phyloP scores from a whole-genome alignment of 2,113 vertebrate species.

The Perca flavescens region DNA sequence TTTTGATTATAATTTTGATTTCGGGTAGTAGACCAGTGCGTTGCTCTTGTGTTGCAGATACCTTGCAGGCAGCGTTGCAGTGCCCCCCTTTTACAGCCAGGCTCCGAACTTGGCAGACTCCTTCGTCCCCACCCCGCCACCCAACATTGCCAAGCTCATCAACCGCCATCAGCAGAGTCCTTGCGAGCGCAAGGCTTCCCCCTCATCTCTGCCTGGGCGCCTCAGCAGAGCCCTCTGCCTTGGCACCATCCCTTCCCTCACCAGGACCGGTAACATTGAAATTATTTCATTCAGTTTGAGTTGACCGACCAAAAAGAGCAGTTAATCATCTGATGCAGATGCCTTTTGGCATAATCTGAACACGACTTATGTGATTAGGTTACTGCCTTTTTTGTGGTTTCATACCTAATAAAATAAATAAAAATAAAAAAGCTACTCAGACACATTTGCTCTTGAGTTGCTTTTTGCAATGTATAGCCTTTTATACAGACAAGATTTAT shows the following conservation, averaged over 20 bases:
- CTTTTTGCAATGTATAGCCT: neutral
- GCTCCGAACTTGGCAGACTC: conserved; percentile 67
- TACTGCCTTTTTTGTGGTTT: neutral
- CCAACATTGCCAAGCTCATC: conserved; percentile 88
- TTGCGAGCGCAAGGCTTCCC: conserved; percentile 84
- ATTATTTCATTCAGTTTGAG: neutral
- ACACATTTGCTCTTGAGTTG: conserved; percentile 12
- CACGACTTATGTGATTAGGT: neutral
- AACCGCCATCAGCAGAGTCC: conserved; percentile 85
- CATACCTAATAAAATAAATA: no score
- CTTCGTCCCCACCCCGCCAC: conserved; percentile 89
- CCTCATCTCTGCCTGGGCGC: conserved; percentile 91
- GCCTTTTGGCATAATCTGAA: neutral
- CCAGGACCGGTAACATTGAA: conserved; percentile 86
- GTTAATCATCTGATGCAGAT: neutral
- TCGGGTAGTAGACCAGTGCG: conserved; percentile 45
- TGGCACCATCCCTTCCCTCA: conserved; percentile 93
- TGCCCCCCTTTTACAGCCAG: conserved; percentile 74
- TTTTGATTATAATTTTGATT: neutral
- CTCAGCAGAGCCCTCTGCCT: conserved; percentile 92
- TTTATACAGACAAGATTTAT: neutral
- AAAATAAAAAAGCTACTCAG: neutral
- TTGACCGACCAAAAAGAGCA: neutral
- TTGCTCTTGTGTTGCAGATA: conserved; percentile 88
- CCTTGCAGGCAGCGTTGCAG: conserved; percentile 83